Percentiles rank a stretch among this genome's conserved stretches.
phyloP scores from a whole-genome alignment of 1,140 invertebrate genomes.

The Apis florea region DNA sequence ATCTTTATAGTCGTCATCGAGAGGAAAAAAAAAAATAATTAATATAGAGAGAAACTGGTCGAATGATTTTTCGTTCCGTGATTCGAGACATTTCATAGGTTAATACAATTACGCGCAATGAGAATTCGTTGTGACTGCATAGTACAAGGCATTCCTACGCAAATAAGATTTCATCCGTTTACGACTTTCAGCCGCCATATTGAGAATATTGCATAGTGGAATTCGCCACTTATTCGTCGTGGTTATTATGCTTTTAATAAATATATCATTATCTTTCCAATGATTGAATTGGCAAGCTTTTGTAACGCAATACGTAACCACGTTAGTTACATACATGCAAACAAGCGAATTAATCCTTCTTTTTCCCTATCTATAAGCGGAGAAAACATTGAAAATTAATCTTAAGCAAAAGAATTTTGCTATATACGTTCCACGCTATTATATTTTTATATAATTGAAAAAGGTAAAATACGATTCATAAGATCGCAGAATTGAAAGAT shows the following conservation, averaged over 20 bases:
- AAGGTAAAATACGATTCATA: no score
- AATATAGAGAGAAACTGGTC: neutral
- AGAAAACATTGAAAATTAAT: neutral
- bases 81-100: neutral
- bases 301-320: neutral
- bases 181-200: neutral
- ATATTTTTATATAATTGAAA: no score
- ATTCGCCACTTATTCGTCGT: neutral
- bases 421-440: no score
- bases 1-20: no score
- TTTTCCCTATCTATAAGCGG: neutral
- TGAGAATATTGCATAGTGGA: conserved; percentile 13
- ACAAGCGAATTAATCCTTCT: neutral
- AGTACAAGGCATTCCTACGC: neutral
- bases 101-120: neutral
- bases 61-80: neutral
- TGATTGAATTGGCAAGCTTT: neutral
- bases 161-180: conserved; percentile 3
- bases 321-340: no score
- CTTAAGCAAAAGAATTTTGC: neutral
- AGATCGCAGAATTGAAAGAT: no score
- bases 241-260: conserved; percentile 21
- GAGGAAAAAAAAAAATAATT: no score
- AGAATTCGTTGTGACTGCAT: neutral
- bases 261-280: conserved; percentile 20